Conservation (phyloP, 2,888 invertebrate species). For the Diarsia dahlii region DNA sequence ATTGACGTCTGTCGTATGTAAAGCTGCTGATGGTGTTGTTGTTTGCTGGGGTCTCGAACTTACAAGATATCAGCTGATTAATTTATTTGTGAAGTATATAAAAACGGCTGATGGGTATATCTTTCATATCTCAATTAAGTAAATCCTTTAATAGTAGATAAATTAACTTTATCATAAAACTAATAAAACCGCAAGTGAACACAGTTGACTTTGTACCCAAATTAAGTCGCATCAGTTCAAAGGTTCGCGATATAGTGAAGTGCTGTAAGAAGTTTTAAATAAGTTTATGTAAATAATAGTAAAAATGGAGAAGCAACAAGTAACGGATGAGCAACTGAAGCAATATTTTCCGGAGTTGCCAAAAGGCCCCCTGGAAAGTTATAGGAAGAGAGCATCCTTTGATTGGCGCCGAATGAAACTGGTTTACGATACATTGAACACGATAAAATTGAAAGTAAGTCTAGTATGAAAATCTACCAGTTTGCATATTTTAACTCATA, state of each 20-base stretch:
- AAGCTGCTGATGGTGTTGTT: not conserved
- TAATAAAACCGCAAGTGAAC: constrained; percentile 19
- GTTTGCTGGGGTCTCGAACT: constrained; percentile 1
- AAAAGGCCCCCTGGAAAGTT: constrained; percentile 91
- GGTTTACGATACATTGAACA: constrained; percentile 79
- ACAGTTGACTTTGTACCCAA: constrained; percentile 48
- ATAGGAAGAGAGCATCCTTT: constrained; percentile 92
- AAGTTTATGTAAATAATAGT: not conserved
- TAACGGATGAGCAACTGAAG: constrained; percentile 79
- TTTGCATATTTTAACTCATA: not conserved
- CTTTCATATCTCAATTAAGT: not conserved
- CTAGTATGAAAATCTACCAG: no score
- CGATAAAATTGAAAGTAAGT: constrained; percentile 84
- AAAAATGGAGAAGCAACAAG: constrained; percentile 65
- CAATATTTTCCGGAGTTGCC: constrained; percentile 91
- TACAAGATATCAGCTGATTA: constrained; percentile 19
- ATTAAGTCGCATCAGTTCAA: constrained; percentile 18
- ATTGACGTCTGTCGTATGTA: constrained; percentile 14
- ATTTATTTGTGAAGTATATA: constrained; percentile 19
- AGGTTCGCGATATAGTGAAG: constrained; percentile 28
- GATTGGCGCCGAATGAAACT: constrained; percentile 92
- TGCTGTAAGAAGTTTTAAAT: not conserved
- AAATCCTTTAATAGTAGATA: not conserved
- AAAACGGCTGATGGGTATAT: not conserved
- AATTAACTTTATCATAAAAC: constrained; percentile 2